A percentile compares a stretch with the other conserved stretches of the same genome.
Conservation (phyloP, 23 tunicate species). For the Ascidia mentula region DNA sequence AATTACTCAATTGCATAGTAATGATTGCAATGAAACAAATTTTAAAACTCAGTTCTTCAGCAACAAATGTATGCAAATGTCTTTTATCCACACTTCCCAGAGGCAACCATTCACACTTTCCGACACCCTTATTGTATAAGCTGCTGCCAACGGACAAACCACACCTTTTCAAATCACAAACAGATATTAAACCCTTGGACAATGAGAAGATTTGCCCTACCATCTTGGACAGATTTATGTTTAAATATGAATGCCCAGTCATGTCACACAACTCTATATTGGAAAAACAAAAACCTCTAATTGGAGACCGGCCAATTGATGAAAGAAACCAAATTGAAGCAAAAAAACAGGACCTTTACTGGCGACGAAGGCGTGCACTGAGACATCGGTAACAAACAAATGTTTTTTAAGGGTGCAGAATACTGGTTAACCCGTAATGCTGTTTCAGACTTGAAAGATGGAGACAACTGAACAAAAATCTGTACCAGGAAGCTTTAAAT, state of each 20-base stretch:
- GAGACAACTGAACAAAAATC: conserved; percentile 30
- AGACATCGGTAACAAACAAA: conserved; percentile 15
- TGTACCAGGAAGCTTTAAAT: background rate
- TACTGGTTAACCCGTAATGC: background rate
- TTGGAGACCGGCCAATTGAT: background rate
- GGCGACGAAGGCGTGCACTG: conserved; percentile 31
- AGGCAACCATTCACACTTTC: background rate
- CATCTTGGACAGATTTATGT: background rate
- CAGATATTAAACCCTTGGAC: too few relatives aligned
- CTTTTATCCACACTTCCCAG: background rate
- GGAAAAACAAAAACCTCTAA: background rate
- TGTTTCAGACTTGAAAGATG: conserved; percentile 18
- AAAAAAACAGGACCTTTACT: conserved; percentile 29
- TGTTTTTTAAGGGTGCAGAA: background rate
- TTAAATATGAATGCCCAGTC: background rate
- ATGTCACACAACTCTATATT: background rate
- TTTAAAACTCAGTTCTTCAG: too few relatives aligned
- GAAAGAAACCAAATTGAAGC: conserved; percentile 12
- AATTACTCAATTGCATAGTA: too few relatives aligned
- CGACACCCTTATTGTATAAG: background rate
- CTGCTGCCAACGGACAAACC: too few relatives aligned
- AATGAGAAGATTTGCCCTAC: background rate
- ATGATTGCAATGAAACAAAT: too few relatives aligned
- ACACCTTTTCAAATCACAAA: too few relatives aligned
- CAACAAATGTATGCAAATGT: background rate